Evolutionary conservation across 2,113 vertebrate species (phyloP), one percentile per base, ranked within the genome.

Genomic region (Ceyx cyanopectus): DNA sequence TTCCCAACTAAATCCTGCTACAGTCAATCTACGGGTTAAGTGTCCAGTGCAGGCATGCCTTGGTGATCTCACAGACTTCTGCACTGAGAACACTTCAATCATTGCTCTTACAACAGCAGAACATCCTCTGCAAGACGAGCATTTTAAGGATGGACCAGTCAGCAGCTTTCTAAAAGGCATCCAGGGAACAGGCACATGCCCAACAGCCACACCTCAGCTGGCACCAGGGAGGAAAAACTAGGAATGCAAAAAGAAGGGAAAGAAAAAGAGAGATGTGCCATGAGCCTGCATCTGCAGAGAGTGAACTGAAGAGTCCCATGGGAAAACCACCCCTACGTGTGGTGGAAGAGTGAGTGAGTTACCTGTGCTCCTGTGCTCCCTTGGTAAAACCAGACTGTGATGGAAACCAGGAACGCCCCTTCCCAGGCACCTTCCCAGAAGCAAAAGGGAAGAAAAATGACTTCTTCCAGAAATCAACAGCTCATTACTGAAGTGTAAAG

Each of bases 241-340:
- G 24, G 21, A 34, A 58, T 58, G 30, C 20, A 48, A 19, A 61
- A 21, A 27, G 23, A n/a, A 37, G 40, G 21, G 43, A 83, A 56
- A 51, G 22, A 41, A 65, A n/a, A 5, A 23, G 2, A 67, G 37
- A 37, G 23, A 27, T 16, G 15, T 13, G 11, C n/a, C 20, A 58
- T 10, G 30, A 68, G 48, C 34, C 34, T 43, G 40, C 16, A 48
- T 10, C 58, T 37, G 51, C 65, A 22, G 14, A 9, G 27, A 26
- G n/a, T 2, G 37, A 81, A 23, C 41, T 8, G 2, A 3, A 13
- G n/a, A 9, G 27, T 46, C 37, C 13, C n/a, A 2, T 0, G 10
- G 37, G 27, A 70, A 81, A 30, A n/a, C 63, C 9, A 9, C n/a
- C 57, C 27, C 5, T 2, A 8, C 0, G 1, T 7, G 19, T 4